Evolutionary conservation across 2,888 invertebrate species (phyloP).

Genomic region (Caenorhabditis plicata): DNA sequence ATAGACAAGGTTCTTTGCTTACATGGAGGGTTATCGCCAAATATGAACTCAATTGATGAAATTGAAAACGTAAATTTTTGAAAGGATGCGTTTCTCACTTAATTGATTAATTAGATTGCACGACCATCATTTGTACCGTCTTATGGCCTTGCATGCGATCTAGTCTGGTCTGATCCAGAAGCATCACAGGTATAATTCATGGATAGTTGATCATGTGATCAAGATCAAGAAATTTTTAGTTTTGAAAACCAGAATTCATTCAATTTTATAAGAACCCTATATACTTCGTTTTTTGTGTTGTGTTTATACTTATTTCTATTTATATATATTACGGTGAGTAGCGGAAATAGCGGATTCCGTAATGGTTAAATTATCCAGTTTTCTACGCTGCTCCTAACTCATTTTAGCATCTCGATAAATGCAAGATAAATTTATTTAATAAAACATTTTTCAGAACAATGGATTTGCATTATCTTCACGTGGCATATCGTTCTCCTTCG

Average conservation of each 20-base stretch:
- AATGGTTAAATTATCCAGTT: no score
- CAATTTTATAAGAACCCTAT: no score
- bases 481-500: slow-evolving; percentile 71
- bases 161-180: slow-evolving; percentile 54
- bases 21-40: slow-evolving; percentile 58
- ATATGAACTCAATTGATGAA: slow-evolving; percentile 35
- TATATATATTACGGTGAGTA: no score
- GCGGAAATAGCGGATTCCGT: no score
- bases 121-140: slow-evolving; percentile 51
- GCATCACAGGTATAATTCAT: slow-evolving; percentile 3
- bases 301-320: no score
- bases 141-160: slow-evolving; percentile 51
- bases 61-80: slow-evolving; percentile 28
- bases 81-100: neutral
- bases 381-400: no score
- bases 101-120: slow-evolving; percentile 20
- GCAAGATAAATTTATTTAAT: neutral
- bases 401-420: neutral
- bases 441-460: slow-evolving; percentile 23
- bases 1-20: slow-evolving; percentile 49
- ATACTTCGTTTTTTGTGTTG: no score
- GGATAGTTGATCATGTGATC: no score
- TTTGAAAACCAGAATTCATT: no score
- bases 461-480: slow-evolving; percentile 61
- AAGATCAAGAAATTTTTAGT: no score